These are phyloP conservation scores for Metallyticus violacea DNA, from an alignment of 2,888 invertebrate genomes.

Conservation along the genomic window DNA sequence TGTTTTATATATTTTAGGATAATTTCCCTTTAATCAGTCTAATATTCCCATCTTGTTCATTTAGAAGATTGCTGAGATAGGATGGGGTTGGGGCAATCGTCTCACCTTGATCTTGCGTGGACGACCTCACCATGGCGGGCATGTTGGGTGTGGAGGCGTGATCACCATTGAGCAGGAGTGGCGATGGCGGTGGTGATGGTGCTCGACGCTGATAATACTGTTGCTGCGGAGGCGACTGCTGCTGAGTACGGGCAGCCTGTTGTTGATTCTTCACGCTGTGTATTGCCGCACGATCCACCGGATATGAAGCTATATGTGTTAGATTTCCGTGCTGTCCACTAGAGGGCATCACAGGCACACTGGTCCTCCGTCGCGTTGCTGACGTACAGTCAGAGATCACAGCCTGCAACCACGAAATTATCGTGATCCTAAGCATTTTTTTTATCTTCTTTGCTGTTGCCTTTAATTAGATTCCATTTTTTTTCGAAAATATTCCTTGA, in stretches of 20 bases:
- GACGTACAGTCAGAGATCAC: not conserved
- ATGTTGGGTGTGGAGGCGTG: conserved; percentile 46
- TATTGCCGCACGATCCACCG: not conserved
- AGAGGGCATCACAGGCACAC: conserved; percentile 38
- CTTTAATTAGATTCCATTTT: too few species aligned
- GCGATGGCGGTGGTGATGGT: conserved; percentile 18
- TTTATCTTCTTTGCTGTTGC: too few species aligned
- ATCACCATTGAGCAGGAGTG: conserved; percentile 37
- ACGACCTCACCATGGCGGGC: conserved; percentile 39
- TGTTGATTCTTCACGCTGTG: not conserved
- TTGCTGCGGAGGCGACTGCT: not conserved
- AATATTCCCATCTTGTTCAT: too few species aligned
- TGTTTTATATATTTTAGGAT: too few species aligned
- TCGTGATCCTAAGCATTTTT: too few species aligned
- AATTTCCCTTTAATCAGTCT: too few species aligned
- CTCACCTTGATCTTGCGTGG: conserved; percentile 20
- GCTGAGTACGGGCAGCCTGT: not conserved
- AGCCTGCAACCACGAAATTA: not conserved
- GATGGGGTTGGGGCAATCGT: too few species aligned
- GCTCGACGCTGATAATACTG: not conserved
- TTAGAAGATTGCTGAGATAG: too few species aligned
- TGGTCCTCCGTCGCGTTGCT: conserved; percentile 40
- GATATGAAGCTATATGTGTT: conserved; percentile 5
- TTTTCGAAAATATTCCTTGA: too few species aligned
- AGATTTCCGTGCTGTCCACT: not conserved